phyloP scores from a whole-genome alignment of 2,797 vertebrate species.

The Antrozous pallidus region DNA sequence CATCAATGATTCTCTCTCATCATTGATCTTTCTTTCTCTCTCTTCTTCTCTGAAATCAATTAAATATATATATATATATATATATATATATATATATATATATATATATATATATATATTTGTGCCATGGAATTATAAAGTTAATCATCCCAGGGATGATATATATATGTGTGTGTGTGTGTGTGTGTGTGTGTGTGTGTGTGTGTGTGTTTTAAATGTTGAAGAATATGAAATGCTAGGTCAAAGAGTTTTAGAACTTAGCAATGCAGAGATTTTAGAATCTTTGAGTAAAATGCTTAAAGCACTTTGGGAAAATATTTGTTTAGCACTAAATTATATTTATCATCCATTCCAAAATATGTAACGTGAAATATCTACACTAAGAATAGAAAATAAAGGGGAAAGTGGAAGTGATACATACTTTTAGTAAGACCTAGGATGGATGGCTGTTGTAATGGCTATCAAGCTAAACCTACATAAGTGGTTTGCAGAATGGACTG shows the following conservation, averaged over 20 bases:
- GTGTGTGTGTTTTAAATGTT: background rate
- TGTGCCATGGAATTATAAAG: too few species aligned
- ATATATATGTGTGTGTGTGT: too few species aligned
- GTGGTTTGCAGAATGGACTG: background rate
- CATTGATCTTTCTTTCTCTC: too few species aligned
- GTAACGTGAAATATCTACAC: background rate
- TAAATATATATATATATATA: too few species aligned
- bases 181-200: too few species aligned
- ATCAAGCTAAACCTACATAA: background rate
- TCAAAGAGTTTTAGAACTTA: background rate
- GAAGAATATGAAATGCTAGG: background rate
- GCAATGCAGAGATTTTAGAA: background rate
- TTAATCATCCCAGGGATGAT: too few species aligned
- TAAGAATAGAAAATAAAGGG: conserved; percentile 23
- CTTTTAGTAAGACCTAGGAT: background rate
- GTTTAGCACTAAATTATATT: background rate
- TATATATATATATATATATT: too few species aligned
- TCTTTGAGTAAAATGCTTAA: conserved; percentile 17
- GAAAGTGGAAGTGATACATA: background rate
- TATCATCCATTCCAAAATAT: background rate
- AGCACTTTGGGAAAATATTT: background rate
- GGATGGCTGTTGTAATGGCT: background rate
- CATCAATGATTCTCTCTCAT: too few species aligned
- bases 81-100: too few species aligned
- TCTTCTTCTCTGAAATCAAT: too few species aligned